Conservation (phyloP, 92 coral and sea anemone genomes). For the Actinostola sp. region DNA sequence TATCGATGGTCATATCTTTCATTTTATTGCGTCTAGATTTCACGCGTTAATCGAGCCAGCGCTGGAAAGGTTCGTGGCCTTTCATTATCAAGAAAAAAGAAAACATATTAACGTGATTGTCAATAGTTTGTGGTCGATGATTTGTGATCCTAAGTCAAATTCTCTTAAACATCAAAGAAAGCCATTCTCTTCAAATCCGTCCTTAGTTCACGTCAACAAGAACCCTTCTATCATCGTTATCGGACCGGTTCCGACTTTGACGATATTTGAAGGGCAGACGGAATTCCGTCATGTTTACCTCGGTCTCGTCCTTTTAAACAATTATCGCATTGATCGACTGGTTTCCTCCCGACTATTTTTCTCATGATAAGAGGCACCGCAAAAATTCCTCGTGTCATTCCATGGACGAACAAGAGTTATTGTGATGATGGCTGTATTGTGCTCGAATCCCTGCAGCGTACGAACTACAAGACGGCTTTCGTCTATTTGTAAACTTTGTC, state of each 20-base stretch:
- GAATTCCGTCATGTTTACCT: constrained; percentile 37
- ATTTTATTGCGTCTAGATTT: constrained; percentile 15
- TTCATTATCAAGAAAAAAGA: constrained; percentile 22
- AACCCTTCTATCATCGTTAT: neutral
- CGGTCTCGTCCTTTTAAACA: constrained; percentile 2
- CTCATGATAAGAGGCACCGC: constrained; percentile 8
- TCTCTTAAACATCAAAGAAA: constrained; percentile 7
- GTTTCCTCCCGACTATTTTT: neutral
- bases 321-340: constrained; percentile 26
- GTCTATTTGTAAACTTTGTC: neutral
- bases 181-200: neutral
- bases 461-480: neutral
- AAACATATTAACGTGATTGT: constrained; percentile 25
- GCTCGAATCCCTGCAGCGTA: neutral
- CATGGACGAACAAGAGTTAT: constrained; percentile 8
- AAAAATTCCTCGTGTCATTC: constrained; percentile 17
- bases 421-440: neutral
- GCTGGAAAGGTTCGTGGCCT: constrained; percentile 33
- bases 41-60: constrained; percentile 20
- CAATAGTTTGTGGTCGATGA: constrained; percentile 25
- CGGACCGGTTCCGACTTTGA: constrained; percentile 18
- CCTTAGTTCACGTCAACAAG: constrained; percentile 8
- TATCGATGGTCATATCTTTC: constrained; percentile 21
- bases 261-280: constrained; percentile 19
- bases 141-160: constrained; percentile 1